phyloP scores from a whole-genome alignment of 2,113 vertebrate species.

The Esox niger region DNA sequence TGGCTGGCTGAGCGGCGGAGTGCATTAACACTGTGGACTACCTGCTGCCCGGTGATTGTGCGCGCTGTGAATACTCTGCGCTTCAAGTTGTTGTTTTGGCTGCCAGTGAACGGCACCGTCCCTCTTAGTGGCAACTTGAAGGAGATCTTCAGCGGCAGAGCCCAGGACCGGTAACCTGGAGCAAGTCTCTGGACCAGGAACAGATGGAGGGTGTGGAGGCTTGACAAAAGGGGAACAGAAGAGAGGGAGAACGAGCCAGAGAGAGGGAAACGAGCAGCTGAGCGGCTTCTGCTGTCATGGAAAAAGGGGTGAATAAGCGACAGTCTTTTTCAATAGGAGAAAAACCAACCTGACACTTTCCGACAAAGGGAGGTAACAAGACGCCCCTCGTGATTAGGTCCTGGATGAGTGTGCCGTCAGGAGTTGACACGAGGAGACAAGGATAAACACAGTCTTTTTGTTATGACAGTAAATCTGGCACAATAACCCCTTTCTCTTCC shows the following conservation, averaged over 20 bases:
- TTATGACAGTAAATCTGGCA: slow-evolving; percentile 35
- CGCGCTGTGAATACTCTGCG: slow-evolving; percentile 49
- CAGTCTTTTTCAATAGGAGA: background rate
- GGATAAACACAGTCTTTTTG: slow-evolving; percentile 44
- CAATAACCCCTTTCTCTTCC: slow-evolving; percentile 7
- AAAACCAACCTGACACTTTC: background rate
- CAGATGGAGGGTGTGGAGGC: slow-evolving; percentile 28
- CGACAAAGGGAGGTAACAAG: slow-evolving; percentile 19
- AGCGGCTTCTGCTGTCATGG: slow-evolving; percentile 17
- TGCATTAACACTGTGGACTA: slow-evolving; percentile 60
- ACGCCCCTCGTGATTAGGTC: slow-evolving; percentile 27
- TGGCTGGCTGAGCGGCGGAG: slow-evolving; percentile 38
- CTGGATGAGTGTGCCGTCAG: slow-evolving; percentile 31
- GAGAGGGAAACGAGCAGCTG: background rate
- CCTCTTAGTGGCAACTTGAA: slow-evolving; percentile 43
- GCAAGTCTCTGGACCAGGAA: slow-evolving; percentile 46
- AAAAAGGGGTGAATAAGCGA: slow-evolving; percentile 26
- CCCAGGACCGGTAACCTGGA: slow-evolving; percentile 38
- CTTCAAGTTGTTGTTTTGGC: slow-evolving; percentile 59
- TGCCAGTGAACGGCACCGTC: slow-evolving; percentile 47
- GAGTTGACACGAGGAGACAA: slow-evolving; percentile 39
- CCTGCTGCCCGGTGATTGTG: slow-evolving; percentile 66
- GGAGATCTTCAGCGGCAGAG: slow-evolving; percentile 27
- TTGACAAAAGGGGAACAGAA: slow-evolving; percentile 16
- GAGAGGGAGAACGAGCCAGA: slow-evolving; percentile 20